Percentiles rank a stretch among this genome's conserved stretches.
These are phyloP conservation scores for Omphaloscelis lunosa DNA, from an alignment of 2,888 invertebrate genomes.

Conservation along the genomic window DNA sequence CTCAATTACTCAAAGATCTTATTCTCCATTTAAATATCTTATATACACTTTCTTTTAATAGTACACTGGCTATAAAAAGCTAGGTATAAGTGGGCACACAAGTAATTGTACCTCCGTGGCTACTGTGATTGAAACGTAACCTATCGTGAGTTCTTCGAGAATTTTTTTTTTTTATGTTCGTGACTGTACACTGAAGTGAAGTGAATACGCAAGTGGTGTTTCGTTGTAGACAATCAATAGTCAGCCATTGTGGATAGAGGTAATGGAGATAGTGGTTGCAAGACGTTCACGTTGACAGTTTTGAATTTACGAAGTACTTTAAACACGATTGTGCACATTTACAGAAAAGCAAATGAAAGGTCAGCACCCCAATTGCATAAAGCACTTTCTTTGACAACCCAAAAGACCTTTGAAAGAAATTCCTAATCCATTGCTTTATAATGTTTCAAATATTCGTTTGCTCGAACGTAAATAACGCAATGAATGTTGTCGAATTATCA, in stretches of 20 bases:
- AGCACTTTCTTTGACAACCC: too few relatives aligned
- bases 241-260: constrained; percentile 13
- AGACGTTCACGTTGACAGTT: background rate
- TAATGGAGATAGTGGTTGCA: constrained; percentile 9
- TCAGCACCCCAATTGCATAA: background rate
- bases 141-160: constrained; percentile 68
- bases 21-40: constrained; percentile 9
- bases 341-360: background rate
- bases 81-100: constrained; percentile 37
- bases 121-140: constrained; percentile 77
- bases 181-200: constrained; percentile 52
- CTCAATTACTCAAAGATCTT: background rate
- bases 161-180: constrained; percentile 64
- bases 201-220: constrained; percentile 54
- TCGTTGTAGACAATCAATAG: constrained; percentile 48
- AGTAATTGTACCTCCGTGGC: constrained; percentile 70
- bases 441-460: too few relatives aligned
- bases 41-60: constrained; percentile 21
- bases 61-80: constrained; percentile 36
- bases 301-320: background rate
- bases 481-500: background rate
- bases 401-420: background rate
- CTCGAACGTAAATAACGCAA: background rate
- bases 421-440: background rate
- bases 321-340: background rate